Conservation (phyloP, 2,888 invertebrate genomes). For the Drosophila macrospina region DNA sequence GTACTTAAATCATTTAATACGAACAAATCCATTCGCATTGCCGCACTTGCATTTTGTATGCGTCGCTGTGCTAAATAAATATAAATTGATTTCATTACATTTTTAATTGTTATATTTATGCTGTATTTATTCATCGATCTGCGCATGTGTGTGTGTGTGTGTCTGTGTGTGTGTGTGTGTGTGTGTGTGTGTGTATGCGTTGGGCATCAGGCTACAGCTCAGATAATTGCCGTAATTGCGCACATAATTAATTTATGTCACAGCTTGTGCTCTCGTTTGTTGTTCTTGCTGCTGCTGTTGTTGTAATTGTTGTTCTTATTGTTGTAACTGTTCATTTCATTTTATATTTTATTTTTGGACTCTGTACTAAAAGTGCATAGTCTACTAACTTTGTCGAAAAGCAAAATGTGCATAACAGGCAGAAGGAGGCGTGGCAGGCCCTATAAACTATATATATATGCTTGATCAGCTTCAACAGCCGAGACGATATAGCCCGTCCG, state of each 20-base stretch:
- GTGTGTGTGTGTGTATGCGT: background rate
- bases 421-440: no score
- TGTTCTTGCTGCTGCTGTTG: constrained; percentile 8
- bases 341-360: no score
- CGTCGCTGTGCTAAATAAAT: constrained; percentile 50
- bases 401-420: no score
- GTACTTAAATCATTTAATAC: constrained; percentile 40
- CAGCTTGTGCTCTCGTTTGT: constrained; percentile 22
- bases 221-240: constrained; percentile 70
- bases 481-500: no score
- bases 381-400: no score
- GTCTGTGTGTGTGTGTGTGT: background rate
- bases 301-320: constrained; percentile 15
- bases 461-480: no score
- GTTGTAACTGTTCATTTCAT: background rate
- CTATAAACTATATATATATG: no score
- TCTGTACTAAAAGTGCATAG: no score
- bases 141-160: background rate
- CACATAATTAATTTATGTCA: constrained; percentile 65
- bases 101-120: constrained; percentile 61
- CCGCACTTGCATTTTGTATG: constrained; percentile 58
- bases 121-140: constrained; percentile 54
- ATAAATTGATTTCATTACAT: constrained; percentile 52
- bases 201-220: constrained; percentile 13
- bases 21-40: constrained; percentile 46